Conservation (phyloP, 1,140 invertebrate species). For the Eurosta solidaginis region DNA sequence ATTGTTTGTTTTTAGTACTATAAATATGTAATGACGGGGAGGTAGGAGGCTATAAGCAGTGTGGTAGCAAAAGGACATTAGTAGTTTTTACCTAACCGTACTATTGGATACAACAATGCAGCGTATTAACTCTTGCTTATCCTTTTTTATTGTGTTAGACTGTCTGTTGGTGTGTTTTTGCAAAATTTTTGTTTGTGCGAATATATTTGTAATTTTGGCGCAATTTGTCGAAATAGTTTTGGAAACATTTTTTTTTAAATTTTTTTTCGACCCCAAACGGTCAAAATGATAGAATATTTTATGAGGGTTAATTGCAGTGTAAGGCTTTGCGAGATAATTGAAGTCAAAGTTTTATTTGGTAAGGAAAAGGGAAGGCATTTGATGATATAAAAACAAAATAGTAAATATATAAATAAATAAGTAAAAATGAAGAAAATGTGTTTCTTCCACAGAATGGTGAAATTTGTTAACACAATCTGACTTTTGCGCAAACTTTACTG, state of each 20-base stretch:
- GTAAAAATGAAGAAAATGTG: no score
- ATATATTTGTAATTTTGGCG: neutral
- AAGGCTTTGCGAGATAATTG: no score
- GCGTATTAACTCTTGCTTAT: neutral
- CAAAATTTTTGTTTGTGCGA: neutral
- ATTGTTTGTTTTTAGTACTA: neutral
- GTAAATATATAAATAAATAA: no score
- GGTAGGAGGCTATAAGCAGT: no score
- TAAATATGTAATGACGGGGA: neutral
- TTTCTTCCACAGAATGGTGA: no score
- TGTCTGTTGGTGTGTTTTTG: neutral
- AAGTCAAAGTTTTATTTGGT: no score
- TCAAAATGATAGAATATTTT: neutral
- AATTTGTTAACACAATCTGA: neutral
- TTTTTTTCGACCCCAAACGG: neutral
- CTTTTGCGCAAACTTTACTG: no score
- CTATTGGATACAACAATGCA: no score
- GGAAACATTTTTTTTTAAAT: neutral
- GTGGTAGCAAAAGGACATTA: no score
- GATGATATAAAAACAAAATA: no score
- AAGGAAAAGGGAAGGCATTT: no score
- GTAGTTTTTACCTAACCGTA: no score
- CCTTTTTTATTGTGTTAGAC: neutral
- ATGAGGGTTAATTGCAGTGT: neutral
- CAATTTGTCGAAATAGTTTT: neutral